Evolutionary conservation across 2,797 vertebrate genomes (phyloP), one percentile per base, ranked within the genome.

Genomic region (Clarias laeviceps): DNA sequence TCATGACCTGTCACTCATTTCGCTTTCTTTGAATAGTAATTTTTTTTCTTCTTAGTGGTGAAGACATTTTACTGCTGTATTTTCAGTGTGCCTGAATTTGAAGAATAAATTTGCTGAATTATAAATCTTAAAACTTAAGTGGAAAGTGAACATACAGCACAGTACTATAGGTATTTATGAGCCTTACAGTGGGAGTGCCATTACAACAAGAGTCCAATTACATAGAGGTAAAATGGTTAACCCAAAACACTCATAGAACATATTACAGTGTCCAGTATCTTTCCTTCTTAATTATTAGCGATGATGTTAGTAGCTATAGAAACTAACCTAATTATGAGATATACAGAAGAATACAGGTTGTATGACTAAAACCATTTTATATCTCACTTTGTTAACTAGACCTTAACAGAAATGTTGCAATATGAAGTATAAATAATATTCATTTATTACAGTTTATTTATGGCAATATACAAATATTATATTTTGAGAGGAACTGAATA

Each of bases 1-100:
- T 61, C 64, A 78, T 64, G 78, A 85, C 27, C 68, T 80, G 34
- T 73, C 20, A 64, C 37, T 56, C 27, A 65, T 66, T 62, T 24
- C 18, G 6, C 0, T 62, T 50, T 62, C 37, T 45, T 18, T 74
- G 45, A 54, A 15, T 12, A 56, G 29, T 37, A 40, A 14, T 57
- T 66, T 59, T 27, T 27, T 15, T 84, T 56, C 24, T n/a, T n/a
- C 5, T 76, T 29, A 74, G 4, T 62, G 18, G 3, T 15, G 14
- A 34, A 27, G 29, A 74, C 45, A 45, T 50, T 8, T 61, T 54
- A 11, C 54, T 68, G 18, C 4, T 45, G 15, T 18, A 18, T 5
- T 0, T 32, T 14, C 65, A 32, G 11, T 2, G 18, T 37, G 32
- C 68, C 8, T 37, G 18, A 69, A 70, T 22, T 40, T 22, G 7